Evolutionary conservation across 2,888 invertebrate species (phyloP).

Genomic region (Brachypterus glaber): DNA sequence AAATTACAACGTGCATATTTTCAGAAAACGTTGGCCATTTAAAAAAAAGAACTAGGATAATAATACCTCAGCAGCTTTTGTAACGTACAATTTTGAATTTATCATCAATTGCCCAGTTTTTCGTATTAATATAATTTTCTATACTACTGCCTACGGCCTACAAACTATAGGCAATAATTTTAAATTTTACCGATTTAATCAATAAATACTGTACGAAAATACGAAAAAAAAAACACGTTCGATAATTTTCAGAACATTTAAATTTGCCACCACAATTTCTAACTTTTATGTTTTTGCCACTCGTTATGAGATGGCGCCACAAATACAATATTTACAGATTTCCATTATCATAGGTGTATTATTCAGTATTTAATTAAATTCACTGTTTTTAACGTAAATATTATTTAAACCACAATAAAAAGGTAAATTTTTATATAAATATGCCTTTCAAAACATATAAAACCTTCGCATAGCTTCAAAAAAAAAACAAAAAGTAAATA

Average conservation of each 20-base stretch:
- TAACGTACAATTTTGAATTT: conserved; percentile 40
- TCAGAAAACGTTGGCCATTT: conserved; percentile 31
- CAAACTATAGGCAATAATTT: conserved; percentile 28
- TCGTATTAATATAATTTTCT: conserved; percentile 41
- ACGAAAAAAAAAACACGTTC: no score
- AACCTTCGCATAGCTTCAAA: no score
- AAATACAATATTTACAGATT: no score
- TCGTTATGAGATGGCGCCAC: conserved; percentile 12
- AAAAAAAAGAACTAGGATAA: conserved; percentile 34
- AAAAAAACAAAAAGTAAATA: background rate
- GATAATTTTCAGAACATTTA: no score
- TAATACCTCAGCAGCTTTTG: conserved; percentile 31
- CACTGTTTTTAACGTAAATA: no score
- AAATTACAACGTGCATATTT: conserved; percentile 36
- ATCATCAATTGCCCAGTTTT: conserved; percentile 35
- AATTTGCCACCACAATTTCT: conserved; percentile 11
- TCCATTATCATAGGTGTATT: no score
- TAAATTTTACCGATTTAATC: conserved; percentile 26
- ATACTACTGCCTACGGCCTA: conserved; percentile 32
- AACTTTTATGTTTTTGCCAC: no score
- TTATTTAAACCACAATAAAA: no score
- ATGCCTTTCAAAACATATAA: no score
- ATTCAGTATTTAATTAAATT: no score
- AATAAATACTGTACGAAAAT: no score
- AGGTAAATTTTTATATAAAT: no score